A percentile compares a stretch with the other conserved stretches of the same genome.
These are phyloP conservation scores for Kryptolebias marmoratus DNA, from an alignment of 2,113 vertebrate genomes.

Conservation along the genomic window DNA sequence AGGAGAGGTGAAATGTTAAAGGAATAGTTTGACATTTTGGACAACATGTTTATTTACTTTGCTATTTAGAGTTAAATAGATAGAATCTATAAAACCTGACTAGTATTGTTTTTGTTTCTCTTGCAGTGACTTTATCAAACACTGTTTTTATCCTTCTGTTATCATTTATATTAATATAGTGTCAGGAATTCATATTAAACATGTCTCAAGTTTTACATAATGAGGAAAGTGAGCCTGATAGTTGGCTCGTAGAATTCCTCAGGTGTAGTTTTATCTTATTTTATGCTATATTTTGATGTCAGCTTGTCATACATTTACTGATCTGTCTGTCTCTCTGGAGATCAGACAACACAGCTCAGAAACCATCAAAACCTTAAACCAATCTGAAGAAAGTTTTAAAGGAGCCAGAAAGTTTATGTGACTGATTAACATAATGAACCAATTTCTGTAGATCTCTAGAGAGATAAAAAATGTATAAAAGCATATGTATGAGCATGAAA, in stretches of 20 bases:
- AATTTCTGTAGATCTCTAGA: too few species aligned
- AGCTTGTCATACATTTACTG: not conserved
- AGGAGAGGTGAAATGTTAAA: slow-evolving; percentile 10
- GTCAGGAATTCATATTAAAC: not conserved
- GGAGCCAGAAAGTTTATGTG: too few species aligned
- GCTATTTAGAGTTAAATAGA: not conserved
- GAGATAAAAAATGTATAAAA: too few species aligned
- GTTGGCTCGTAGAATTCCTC: not conserved
- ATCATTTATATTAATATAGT: not conserved
- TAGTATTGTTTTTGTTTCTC: not conserved
- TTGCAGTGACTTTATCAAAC: not conserved
- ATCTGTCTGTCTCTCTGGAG: not conserved
- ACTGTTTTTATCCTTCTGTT: not conserved
- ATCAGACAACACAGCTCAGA: too few species aligned
- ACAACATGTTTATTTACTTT: not conserved
- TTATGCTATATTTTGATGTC: not conserved
- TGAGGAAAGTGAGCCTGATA: not conserved
- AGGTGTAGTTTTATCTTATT: not conserved
- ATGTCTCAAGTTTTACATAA: not conserved
- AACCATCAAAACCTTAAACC: too few species aligned
- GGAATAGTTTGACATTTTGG: slow-evolving; percentile 16
- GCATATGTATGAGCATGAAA: too few species aligned
- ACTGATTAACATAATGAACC: too few species aligned
- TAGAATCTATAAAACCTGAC: not conserved
- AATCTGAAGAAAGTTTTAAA: too few species aligned